Percentiles rank a stretch among this genome's conserved stretches.
Conservation (phyloP, 2,797 vertebrate species). For the Phalanger gymnotis region DNA sequence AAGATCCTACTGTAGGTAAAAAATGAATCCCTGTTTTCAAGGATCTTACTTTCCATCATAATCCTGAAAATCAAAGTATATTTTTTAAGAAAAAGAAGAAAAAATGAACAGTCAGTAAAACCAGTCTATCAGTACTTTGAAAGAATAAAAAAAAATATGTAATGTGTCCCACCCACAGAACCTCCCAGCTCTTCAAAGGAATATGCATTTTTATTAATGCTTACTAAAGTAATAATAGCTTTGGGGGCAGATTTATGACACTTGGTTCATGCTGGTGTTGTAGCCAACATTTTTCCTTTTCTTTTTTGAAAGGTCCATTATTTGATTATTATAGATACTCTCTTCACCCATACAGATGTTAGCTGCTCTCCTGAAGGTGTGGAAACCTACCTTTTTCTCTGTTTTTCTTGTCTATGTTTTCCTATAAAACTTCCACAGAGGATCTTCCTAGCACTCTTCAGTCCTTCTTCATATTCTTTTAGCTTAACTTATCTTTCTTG, state of each 20-base stretch:
- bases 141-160: neutral
- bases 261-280: neutral
- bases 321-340: too few relatives aligned
- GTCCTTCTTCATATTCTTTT: neutral
- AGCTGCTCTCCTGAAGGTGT: neutral
- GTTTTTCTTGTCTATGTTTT: neutral
- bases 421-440: neutral
- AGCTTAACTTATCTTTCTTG: neutral
- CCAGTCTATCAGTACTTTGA: neutral
- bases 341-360: neutral
- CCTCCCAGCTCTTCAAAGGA: neutral
- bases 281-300: neutral
- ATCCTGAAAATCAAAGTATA: neutral
- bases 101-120: neutral
- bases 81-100: neutral
- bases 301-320: neutral
- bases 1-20: neutral
- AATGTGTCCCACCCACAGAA: neutral
- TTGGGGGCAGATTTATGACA: neutral
- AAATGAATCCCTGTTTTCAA: neutral
- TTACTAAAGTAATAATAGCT: neutral
- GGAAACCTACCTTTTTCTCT: neutral
- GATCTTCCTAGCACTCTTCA: neutral
- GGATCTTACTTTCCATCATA: neutral
- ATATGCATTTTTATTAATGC: neutral